phyloP scores from a whole-genome alignment of 2,113 vertebrate species.

The Perca fluviatilis region DNA sequence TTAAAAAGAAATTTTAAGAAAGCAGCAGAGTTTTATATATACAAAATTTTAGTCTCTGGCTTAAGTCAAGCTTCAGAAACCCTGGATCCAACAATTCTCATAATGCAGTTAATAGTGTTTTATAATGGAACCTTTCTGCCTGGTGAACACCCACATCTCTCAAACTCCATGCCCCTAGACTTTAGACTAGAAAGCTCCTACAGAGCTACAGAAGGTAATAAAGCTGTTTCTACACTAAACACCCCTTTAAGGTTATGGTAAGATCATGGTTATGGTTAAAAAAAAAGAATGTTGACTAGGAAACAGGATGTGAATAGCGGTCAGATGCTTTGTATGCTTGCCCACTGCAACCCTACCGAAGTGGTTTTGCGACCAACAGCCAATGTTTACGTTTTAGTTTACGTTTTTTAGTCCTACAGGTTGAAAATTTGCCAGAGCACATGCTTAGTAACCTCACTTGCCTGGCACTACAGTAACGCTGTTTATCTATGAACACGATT shows the following conservation, averaged over 20 bases:
- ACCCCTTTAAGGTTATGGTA: not conserved
- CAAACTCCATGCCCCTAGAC: not conserved
- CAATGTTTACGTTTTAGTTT: not conserved
- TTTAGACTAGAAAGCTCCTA: not conserved
- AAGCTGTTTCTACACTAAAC: not conserved
- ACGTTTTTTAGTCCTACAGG: not conserved
- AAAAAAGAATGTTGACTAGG: not conserved
- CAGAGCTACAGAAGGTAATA: not conserved
- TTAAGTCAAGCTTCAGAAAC: not conserved
- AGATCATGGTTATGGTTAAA: not conserved
- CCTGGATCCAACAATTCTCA: not conserved
- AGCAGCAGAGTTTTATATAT: not conserved
- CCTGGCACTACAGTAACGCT: not conserved
- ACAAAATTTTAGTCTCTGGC: not conserved
- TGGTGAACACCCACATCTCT: not conserved
- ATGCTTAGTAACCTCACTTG: not conserved
- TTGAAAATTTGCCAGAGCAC: slow-evolving; percentile 14
- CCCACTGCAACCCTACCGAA: not conserved
- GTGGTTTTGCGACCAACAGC: not conserved
- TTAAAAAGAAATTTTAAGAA: not conserved
- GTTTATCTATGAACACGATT: slow-evolving; percentile 10
- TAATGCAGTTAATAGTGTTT: not conserved
- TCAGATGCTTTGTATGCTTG: not conserved
- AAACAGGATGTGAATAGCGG: not conserved
- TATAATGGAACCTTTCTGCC: not conserved